Evolutionary conservation across 2,113 vertebrate species (phyloP).

Genomic region (Anarrhichthys ocellatus): DNA sequence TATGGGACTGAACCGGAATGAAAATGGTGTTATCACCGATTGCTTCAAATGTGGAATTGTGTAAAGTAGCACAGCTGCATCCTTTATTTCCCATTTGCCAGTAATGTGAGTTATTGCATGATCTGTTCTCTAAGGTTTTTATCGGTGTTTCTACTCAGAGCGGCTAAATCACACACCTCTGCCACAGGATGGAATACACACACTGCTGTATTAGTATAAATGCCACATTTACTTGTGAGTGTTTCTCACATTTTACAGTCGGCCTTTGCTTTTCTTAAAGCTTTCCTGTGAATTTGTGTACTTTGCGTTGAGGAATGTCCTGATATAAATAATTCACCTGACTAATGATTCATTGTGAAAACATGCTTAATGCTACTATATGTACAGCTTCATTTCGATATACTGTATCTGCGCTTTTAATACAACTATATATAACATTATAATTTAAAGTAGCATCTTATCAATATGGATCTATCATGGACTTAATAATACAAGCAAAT

Average conservation of each 20-base stretch:
- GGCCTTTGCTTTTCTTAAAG: slow-evolving; percentile 24
- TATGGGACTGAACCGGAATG: slow-evolving; percentile 98
- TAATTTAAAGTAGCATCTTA: slow-evolving; percentile 66
- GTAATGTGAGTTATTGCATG: slow-evolving; percentile 94
- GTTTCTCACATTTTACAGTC: slow-evolving; percentile 17
- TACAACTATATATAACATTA: slow-evolving; percentile 56
- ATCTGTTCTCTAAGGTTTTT: slow-evolving; percentile 87
- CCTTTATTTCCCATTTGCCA: slow-evolving; percentile 91
- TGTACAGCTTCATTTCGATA: slow-evolving; percentile 11
- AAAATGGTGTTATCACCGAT: slow-evolving; percentile 97
- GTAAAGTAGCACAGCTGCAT: slow-evolving; percentile 91
- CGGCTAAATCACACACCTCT: slow-evolving; percentile 44
- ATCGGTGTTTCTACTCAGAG: slow-evolving; percentile 58
- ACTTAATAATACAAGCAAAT: slow-evolving; percentile 77
- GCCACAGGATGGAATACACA: slow-evolving; percentile 48
- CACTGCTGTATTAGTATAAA: slow-evolving; percentile 43
- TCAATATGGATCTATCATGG: slow-evolving; percentile 65
- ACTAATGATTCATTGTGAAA: background rate
- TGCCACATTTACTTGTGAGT: slow-evolving; percentile 20
- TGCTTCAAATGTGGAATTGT: slow-evolving; percentile 96
- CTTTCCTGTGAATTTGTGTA: background rate
- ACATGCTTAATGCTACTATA: background rate
- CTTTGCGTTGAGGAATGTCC: background rate
- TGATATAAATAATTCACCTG: background rate
- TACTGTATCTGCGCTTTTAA: slow-evolving; percentile 25